Base-by-base conservation (phyloP, 2,888 invertebrate species). In the Ramazzottius varieornatus region DNA sequence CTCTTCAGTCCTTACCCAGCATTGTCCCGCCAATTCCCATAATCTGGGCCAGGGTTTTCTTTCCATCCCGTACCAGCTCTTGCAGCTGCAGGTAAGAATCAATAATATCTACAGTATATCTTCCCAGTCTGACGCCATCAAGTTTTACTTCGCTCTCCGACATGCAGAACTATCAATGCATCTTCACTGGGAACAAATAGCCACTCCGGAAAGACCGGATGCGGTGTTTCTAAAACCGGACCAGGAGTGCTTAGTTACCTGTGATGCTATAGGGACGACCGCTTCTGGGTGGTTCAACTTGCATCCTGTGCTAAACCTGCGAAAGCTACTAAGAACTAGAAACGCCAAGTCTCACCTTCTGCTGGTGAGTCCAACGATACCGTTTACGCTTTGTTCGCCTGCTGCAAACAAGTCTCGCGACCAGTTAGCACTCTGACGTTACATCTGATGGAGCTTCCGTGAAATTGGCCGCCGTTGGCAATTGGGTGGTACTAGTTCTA, bases 241-340 rank as follows among this genome's bases (percentile, higher is more conserved):
- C n/a, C n/a, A n/a, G n/a, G n/a, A n/a, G 33, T 46, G 46, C 63
- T 16, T 34, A 63, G 65, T 40, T 68, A 74, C 75, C 73, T 74
- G 74, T 32, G 69, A 67, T 1, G 74, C 72, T 13, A 74, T 72
- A 1, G 74, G 70, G 1, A 73, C 74, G n/a, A 73, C 71, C 1
- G 73, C 68, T 67, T 75, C 75, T 1, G 74, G 73, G 64, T 74
- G 71, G 65, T 74, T 75, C 1, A 75, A 70, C 20, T 70, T 65
- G 1, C 74, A 68, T 1, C 74, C 74, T 33, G 74, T n/a, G n/a
- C n/a, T n/a, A n/a, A n/a, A n/a, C n/a, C n/a, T n/a, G n/a, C n/a
- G n/a, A n/a, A n/a, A n/a, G n/a, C n/a, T n/a, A n/a, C n/a, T n/a
- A n/a, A n/a, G n/a, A n/a, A n/a, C n/a, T n/a, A n/a, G n/a, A n/a